These are phyloP conservation scores for Melanotaenia parkinsoni DNA, from an alignment of 2,797 vertebrate species.

Conservation along the genomic window DNA sequence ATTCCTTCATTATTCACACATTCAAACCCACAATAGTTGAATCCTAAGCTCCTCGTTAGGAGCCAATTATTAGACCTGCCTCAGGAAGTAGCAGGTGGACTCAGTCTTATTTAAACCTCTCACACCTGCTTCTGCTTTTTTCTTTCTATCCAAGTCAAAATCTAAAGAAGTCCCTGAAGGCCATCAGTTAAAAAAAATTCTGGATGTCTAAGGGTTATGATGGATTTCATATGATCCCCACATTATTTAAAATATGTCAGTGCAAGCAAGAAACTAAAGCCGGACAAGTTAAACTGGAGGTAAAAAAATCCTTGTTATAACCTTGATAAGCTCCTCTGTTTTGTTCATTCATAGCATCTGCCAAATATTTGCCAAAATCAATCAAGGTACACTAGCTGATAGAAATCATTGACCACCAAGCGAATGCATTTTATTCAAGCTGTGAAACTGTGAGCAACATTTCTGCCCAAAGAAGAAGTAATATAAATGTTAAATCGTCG, in stretches of 20 bases:
- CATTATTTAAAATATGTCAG: not conserved
- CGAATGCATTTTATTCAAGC: not conserved
- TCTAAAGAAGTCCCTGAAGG: not conserved
- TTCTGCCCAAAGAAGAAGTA: not conserved
- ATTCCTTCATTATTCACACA: not conserved
- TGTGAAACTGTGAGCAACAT: not conserved
- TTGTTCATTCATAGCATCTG: not conserved
- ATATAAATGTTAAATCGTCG: not conserved
- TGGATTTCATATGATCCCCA: not conserved
- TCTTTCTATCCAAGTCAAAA: not conserved
- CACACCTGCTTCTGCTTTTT: not conserved
- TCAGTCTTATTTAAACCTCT: not conserved
- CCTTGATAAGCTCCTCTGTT: not conserved
- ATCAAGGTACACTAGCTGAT: not conserved
- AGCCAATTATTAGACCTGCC: not conserved
- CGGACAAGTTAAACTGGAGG: too few species aligned
- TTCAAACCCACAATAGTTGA: not conserved
- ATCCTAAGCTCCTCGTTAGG: not conserved
- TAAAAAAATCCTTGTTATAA: not conserved
- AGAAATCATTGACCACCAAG: too few species aligned
- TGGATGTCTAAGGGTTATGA: not conserved
- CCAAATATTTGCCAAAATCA: not conserved
- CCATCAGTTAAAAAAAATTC: not conserved
- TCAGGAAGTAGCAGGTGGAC: not conserved
- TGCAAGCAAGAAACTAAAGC: not conserved